Evolutionary conservation across 2,888 invertebrate species (phyloP).

Genomic region (Meghimatium bilineatum): DNA sequence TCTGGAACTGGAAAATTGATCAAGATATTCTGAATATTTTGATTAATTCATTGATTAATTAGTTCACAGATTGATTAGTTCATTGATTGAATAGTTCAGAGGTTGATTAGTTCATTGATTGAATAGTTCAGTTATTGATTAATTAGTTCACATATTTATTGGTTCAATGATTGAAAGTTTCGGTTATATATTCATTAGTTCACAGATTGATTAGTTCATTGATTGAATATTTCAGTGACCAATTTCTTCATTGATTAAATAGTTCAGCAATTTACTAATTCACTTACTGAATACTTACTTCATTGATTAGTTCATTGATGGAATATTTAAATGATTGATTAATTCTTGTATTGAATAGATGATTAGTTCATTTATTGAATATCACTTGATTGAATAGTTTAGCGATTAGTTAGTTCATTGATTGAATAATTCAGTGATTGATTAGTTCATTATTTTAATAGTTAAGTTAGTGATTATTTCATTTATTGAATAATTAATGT

Average conservation of each 20-base stretch:
- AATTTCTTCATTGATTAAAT: not conserved
- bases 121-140: too few relatives aligned
- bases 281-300: not conserved
- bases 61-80: not conserved
- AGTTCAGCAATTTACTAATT: too few relatives aligned
- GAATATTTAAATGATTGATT: not conserved
- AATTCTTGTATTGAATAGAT: too few relatives aligned
- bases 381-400: too few relatives aligned
- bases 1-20: conserved; percentile 29
- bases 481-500: not conserved
- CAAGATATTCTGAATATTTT: not conserved
- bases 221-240: not conserved
- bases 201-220: not conserved
- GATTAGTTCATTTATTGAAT: too few relatives aligned
- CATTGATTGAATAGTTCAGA: not conserved
- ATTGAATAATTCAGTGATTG: too few relatives aligned
- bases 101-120: not conserved
- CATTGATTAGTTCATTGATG: not conserved
- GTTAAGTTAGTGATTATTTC: too few relatives aligned
- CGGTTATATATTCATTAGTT: too few relatives aligned
- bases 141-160: too few relatives aligned
- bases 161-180: too few relatives aligned
- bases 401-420: too few relatives aligned
- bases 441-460: not conserved
- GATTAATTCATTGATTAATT: too few relatives aligned